Conservation (phyloP, 2,888 invertebrate species). For the Melieria picta region DNA sequence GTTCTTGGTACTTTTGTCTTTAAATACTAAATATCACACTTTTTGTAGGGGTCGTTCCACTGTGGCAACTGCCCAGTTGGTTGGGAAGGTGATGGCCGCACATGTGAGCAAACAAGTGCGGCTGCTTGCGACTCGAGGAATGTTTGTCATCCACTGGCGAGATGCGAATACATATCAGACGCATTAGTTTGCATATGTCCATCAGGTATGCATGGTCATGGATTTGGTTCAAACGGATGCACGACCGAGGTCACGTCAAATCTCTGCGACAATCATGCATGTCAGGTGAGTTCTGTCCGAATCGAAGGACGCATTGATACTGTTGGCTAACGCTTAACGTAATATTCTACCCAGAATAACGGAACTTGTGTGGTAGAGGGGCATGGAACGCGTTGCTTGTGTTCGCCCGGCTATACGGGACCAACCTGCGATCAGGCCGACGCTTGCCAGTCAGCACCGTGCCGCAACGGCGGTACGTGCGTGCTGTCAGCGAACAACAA, state of each 20-base stretch:
- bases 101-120: conserved; percentile 68
- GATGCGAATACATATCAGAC: conserved; percentile 77
- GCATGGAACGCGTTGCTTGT: conserved; percentile 55
- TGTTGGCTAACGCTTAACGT: too few species aligned
- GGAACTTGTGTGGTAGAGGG: conserved; percentile 54
- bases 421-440: conserved; percentile 71
- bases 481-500: conserved; percentile 38
- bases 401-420: conserved; percentile 66
- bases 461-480: conserved; percentile 85
- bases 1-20: too few species aligned
- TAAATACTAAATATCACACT: too few species aligned
- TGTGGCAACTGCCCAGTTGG: conserved; percentile 92
- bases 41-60: conserved; percentile 77
- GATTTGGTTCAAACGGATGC: conserved; percentile 84
- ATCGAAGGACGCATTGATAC: too few species aligned
- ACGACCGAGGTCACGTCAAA: conserved; percentile 56
- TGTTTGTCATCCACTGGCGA: conserved; percentile 83
- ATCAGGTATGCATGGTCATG: conserved; percentile 81
- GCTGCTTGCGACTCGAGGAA: conserved; percentile 55
- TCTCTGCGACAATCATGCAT: conserved; percentile 69
- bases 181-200: conserved; percentile 82
- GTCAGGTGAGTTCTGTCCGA: conserved; percentile 58
- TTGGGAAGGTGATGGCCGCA: conserved; percentile 84
- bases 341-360: conserved; percentile 67
- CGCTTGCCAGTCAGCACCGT: conserved; percentile 79